Evolutionary conservation across 92 coral and sea anemone species (phyloP).

Genomic region (Siderastrea siderea): DNA sequence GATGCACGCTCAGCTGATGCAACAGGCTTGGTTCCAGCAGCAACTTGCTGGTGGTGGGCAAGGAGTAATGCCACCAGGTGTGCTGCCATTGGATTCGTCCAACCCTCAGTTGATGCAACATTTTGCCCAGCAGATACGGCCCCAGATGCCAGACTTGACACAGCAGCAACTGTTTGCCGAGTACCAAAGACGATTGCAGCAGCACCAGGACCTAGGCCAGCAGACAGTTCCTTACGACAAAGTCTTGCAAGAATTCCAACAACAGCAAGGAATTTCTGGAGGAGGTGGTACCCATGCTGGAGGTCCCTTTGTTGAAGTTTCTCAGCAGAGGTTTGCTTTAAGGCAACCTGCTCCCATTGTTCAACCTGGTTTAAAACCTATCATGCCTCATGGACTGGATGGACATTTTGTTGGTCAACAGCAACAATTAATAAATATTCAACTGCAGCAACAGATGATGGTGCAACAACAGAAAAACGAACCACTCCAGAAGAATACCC

Average conservation of each 20-base stretch:
- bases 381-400: constrained; percentile 83
- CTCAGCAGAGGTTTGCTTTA: constrained; percentile 90
- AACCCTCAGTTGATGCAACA: constrained; percentile 88
- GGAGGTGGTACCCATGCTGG: constrained; percentile 52
- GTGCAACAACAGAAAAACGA: constrained; percentile 86
- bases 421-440: constrained; percentile 84
- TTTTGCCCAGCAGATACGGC: constrained; percentile 74
- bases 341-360: constrained; percentile 81
- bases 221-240: constrained; percentile 86
- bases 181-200: constrained; percentile 89
- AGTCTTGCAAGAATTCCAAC: constrained; percentile 90
- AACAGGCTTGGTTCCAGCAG: constrained; percentile 90
- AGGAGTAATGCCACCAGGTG: constrained; percentile 73
- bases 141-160: constrained; percentile 89
- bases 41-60: constrained; percentile 74
- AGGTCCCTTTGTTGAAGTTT: constrained; percentile 79
- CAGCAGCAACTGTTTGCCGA: constrained; percentile 95
- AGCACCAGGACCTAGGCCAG: constrained; percentile 93
- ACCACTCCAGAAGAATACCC: constrained; percentile 61
- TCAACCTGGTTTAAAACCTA: constrained; percentile 63
- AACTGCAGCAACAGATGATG: constrained; percentile 85
- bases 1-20: constrained; percentile 81
- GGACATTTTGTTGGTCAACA: constrained; percentile 86
- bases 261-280: constrained; percentile 76
- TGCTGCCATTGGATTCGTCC: constrained; percentile 72